Evolutionary conservation across 2,888 invertebrate genomes (phyloP).

Genomic region (Xylota sylvarum): DNA sequence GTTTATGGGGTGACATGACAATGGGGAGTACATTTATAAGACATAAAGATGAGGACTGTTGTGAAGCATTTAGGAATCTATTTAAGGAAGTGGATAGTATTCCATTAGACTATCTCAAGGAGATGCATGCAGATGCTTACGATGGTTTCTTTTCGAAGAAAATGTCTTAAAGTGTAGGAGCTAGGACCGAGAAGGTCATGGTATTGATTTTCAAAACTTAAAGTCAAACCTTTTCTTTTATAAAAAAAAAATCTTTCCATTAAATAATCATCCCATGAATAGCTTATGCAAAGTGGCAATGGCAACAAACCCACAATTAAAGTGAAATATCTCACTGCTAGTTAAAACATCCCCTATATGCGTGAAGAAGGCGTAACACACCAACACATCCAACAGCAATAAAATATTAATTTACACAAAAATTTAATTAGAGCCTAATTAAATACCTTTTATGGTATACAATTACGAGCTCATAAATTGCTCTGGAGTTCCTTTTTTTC

Average conservation of each 20-base stretch:
- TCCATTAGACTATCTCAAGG: too few species aligned
- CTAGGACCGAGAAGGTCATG: too few species aligned
- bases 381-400: background rate
- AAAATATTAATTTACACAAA: conserved; percentile 50
- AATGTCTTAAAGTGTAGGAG: too few species aligned
- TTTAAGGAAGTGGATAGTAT: too few species aligned
- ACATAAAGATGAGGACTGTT: background rate
- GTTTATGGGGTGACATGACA: background rate
- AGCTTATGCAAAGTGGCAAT: background rate
- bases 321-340: background rate
- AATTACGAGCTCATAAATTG: conserved; percentile 26
- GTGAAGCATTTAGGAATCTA: background rate
- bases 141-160: too few species aligned
- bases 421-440: conserved; percentile 57
- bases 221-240: too few species aligned
- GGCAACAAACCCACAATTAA: conserved; percentile 6
- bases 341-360: background rate
- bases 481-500: background rate
- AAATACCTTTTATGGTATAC: conserved; percentile 39
- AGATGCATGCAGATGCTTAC: too few species aligned
- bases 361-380: background rate
- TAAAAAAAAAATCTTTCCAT: too few species aligned
- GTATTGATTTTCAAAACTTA: too few species aligned
- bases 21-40: background rate
- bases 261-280: background rate